A percentile compares a stretch with the other conserved stretches of the same genome.
These are phyloP conservation scores for Campoplex capitator DNA, from an alignment of 2,888 invertebrate species.

Conservation along the genomic window DNA sequence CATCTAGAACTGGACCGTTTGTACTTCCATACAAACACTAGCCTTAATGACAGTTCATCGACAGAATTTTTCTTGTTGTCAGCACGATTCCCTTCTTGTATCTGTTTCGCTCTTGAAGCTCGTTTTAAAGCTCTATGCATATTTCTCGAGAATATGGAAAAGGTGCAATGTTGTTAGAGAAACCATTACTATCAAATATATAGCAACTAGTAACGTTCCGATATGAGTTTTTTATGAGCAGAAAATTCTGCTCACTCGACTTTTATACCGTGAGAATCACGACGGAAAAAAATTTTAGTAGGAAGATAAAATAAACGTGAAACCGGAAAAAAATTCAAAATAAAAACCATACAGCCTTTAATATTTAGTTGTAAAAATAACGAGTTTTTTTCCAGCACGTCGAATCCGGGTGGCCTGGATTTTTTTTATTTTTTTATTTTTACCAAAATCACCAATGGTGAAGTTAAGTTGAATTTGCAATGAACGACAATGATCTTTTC, in stretches of 20 bases:
- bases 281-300: neutral
- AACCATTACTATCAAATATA: neutral
- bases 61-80: neutral
- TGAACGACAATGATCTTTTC: no score
- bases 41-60: neutral
- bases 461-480: no score
- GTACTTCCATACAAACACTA: neutral
- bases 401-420: neutral
- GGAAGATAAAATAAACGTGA: neutral
- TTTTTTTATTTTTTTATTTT: neutral
- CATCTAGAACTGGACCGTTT: slow-evolving; percentile 26
- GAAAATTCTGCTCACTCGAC: neutral
- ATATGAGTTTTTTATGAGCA: neutral
- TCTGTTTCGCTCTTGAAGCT: neutral
- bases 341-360: neutral
- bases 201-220: neutral
- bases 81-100: neutral
- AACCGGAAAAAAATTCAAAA: neutral
- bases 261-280: neutral
- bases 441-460: neutral
- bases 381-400: neutral
- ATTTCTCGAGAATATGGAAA: neutral
- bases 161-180: neutral
- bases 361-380: neutral
- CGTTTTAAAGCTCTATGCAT: neutral